Percentiles rank a stretch among this genome's conserved stretches.
phyloP scores from a whole-genome alignment of 2,797 vertebrate species.

The Aphelocoma californica region DNA sequence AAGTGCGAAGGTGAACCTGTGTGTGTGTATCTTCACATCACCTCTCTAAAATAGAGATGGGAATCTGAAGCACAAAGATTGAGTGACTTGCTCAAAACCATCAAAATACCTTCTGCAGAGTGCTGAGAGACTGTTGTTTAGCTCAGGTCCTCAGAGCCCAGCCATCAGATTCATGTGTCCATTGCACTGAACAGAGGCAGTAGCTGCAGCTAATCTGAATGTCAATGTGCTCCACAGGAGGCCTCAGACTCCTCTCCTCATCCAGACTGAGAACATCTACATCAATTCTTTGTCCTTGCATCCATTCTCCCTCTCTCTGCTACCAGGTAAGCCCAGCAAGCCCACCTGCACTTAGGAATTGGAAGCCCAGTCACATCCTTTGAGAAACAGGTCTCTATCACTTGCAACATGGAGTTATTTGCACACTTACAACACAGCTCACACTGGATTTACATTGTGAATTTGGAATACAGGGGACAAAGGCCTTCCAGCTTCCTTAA shows the following conservation, averaged over 20 bases:
- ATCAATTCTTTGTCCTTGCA: background rate
- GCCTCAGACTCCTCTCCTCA: background rate
- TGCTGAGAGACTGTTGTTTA: background rate
- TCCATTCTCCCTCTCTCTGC: background rate
- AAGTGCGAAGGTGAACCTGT: background rate
- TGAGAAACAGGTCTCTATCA: background rate
- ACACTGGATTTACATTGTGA: background rate
- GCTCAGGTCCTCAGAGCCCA: background rate
- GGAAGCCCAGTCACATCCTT: background rate
- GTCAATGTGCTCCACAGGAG: accelerated
- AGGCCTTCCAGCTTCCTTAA: background rate
- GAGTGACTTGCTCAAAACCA: background rate
- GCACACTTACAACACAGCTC: too few species aligned
- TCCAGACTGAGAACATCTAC: background rate
- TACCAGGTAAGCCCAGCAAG: background rate
- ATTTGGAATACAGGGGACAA: background rate
- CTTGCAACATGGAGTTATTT: background rate
- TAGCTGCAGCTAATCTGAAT: background rate
- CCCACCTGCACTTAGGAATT: background rate
- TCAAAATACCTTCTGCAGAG: background rate
- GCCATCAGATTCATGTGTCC: background rate
- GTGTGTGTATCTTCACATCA: background rate
- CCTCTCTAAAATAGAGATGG: background rate
- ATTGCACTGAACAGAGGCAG: background rate
- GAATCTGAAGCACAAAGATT: background rate